Evolutionary conservation across 92 coral and sea anemone genomes (phyloP), one percentile per base, ranked within the genome.

Genomic region (Phymanthus crucifer): DNA sequence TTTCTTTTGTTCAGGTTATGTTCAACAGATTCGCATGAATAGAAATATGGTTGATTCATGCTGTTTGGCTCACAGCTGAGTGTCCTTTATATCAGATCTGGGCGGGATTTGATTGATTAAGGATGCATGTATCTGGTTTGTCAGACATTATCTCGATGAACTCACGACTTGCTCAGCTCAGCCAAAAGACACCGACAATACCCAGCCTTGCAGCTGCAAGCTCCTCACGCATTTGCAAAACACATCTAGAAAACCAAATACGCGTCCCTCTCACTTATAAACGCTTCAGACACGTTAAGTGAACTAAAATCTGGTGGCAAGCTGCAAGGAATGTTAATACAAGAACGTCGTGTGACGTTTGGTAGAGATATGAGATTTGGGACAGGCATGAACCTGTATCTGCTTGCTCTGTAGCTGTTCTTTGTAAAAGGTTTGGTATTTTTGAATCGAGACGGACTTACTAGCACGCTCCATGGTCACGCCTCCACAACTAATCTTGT

Each of bases 61-160:
- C 69, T 77, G 81, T 35, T 65, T 26, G 56, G n/a, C n/a, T n/a
- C n/a, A n/a, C 81, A 77, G 81, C 81, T 77, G 81, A 27, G 72
- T 77, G 81, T 16, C n/a, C 31, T 66, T 35, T 29, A 33, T 61
- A 66, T 47, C 79, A 86, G 79, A 81, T 6, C 43, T 38, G 48
- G 90, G 90, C 90, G 90, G 79, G 76, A 78, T 50, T 45, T 81
- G 47, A 32, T 81, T 71, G 67, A 81, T 81, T 81, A 81, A 72
- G 58, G 36, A 86, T 78, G 73, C 90, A 81, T 76, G 86, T 86
- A 73, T 76, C 61, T 50, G 77, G 80, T 86, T 86, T 76, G 90
- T 81, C 81, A 80, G 83, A 68, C 76, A 86, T 75, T 86, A 86
- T 70, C 75, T 73, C 58, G 33, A 32, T 79, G 83, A 79, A 79